phyloP scores from a whole-genome alignment of 2,888 invertebrate genomes.

The Sinohyriopsis cumingii region DNA sequence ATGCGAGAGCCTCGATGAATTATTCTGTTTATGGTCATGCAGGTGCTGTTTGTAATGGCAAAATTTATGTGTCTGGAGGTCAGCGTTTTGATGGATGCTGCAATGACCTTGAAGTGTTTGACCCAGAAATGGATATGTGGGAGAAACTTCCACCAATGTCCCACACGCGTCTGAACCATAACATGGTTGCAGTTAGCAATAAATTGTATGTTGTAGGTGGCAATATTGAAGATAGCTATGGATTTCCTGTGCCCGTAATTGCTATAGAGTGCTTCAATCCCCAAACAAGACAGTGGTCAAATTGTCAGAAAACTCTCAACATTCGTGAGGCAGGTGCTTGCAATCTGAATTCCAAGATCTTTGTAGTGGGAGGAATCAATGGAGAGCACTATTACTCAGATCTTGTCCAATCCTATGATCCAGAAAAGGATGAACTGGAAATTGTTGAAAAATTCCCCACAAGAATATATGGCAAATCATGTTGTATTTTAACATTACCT shows the following conservation, averaged over 20 bases:
- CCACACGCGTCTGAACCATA: conserved; percentile 64
- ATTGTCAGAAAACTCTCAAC: conserved; percentile 59
- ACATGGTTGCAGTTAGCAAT: conserved; percentile 59
- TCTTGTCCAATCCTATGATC: conserved; percentile 61
- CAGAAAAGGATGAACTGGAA: conserved; percentile 55
- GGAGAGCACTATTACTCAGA: conserved; percentile 68
- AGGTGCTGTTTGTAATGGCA: conserved; percentile 58
- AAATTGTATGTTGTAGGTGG: conserved; percentile 67
- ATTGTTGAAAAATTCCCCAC: conserved; percentile 64
- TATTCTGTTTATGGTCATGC: conserved; percentile 68
- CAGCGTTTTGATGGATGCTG: conserved; percentile 68
- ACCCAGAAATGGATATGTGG: conserved; percentile 61
- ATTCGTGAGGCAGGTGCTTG: conserved; percentile 68
- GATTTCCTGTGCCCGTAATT: conserved; percentile 67
- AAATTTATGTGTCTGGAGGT: conserved; percentile 68
- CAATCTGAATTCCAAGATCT: conserved; percentile 59
- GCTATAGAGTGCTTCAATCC: conserved; percentile 64
- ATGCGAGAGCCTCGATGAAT: conserved; percentile 58
- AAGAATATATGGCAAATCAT: conserved; percentile 65
- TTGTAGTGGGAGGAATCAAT: conserved; percentile 69
- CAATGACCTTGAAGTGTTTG: conserved; percentile 61
- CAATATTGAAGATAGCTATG: conserved; percentile 67
- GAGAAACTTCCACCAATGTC: conserved; percentile 62
- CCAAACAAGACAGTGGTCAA: conserved; percentile 62
- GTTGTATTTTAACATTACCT: conserved; percentile 66